A percentile compares a stretch with the other conserved stretches of the same genome.
These are phyloP conservation scores for Perca fluviatilis DNA, from an alignment of 2,113 vertebrate genomes.

Conservation along the genomic window DNA sequence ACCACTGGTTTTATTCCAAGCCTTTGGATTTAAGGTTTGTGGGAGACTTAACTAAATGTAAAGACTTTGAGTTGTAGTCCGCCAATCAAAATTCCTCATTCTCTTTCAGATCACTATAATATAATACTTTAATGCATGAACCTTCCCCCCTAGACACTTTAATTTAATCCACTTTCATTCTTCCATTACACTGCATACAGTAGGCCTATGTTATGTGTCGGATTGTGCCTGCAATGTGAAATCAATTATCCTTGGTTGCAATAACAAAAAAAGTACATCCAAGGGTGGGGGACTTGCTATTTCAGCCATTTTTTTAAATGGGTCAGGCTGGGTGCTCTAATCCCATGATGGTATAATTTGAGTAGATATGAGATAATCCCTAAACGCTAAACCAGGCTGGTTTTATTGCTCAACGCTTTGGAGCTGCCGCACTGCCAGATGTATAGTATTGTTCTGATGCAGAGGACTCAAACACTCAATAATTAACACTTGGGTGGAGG, in stretches of 20 bases:
- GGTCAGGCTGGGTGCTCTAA: constrained; percentile 11
- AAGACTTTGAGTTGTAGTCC: too few relatives aligned
- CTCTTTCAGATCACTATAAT: too few relatives aligned
- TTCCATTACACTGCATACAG: neutral
- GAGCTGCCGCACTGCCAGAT: neutral
- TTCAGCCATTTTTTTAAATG: constrained; percentile 27
- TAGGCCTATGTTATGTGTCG: neutral
- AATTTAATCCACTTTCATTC: constrained; percentile 6
- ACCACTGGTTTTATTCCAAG: too few relatives aligned
- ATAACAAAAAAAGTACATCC: neutral
- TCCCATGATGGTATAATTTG: constrained; percentile 21
- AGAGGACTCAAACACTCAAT: constrained; percentile 16
- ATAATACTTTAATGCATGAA: neutral
- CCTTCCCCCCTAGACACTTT: neutral
- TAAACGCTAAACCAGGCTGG: constrained; percentile 9
- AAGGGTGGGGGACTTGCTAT: neutral
- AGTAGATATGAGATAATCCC: constrained; percentile 43
- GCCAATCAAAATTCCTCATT: too few relatives aligned
- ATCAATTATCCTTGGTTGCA: neutral
- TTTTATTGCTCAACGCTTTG: neutral
- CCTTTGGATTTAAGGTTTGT: too few relatives aligned
- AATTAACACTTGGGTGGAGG: constrained; percentile 12
- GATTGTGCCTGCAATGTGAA: constrained; percentile 1
- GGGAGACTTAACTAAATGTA: too few relatives aligned
- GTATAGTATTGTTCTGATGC: constrained; percentile 13